Conservation (phyloP, 2,113 vertebrate species). For the Hippocampus abdominalis region DNA sequence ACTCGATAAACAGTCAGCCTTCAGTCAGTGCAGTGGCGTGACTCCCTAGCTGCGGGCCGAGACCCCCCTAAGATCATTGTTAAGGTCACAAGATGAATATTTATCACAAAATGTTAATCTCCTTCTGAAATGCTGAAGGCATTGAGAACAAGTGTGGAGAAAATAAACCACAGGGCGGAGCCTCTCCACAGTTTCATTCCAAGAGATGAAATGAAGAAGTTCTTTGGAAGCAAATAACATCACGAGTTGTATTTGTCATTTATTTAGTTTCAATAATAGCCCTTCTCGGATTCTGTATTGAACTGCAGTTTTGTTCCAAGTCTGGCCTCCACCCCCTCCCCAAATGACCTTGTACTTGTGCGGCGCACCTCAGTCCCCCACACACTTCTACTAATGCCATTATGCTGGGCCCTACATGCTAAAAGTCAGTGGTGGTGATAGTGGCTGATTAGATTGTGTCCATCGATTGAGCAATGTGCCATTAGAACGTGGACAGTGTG, state of each 20-base stretch:
- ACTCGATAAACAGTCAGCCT: slow-evolving; percentile 6
- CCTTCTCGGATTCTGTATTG: background rate
- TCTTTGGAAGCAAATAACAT: background rate
- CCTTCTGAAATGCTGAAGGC: slow-evolving; percentile 1
- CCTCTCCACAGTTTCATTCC: background rate
- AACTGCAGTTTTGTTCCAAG: slow-evolving; percentile 22
- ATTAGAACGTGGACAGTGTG: slow-evolving; percentile 45
- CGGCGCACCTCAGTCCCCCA: slow-evolving; percentile 36
- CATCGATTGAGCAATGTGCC: slow-evolving; percentile 65
- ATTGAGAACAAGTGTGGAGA: background rate
- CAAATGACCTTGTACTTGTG: slow-evolving; percentile 57
- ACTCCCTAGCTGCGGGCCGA: slow-evolving; percentile 1
- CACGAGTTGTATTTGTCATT: background rate
- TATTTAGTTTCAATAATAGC: background rate
- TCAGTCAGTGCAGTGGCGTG: slow-evolving; percentile 2
- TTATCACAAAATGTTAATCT: slow-evolving; percentile 1
- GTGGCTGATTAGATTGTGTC: slow-evolving; percentile 71
- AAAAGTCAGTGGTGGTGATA: slow-evolving; percentile 69
- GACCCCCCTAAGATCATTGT: slow-evolving; percentile 10
- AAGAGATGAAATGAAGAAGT: background rate
- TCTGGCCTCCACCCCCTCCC: slow-evolving; percentile 25
- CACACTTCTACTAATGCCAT: slow-evolving; percentile 59
- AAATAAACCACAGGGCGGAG: background rate
- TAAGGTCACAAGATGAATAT: slow-evolving; percentile 13
- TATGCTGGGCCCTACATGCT: slow-evolving; percentile 56